phyloP scores from a whole-genome alignment of 2,888 invertebrate species.

The Fabriciana adippe region DNA sequence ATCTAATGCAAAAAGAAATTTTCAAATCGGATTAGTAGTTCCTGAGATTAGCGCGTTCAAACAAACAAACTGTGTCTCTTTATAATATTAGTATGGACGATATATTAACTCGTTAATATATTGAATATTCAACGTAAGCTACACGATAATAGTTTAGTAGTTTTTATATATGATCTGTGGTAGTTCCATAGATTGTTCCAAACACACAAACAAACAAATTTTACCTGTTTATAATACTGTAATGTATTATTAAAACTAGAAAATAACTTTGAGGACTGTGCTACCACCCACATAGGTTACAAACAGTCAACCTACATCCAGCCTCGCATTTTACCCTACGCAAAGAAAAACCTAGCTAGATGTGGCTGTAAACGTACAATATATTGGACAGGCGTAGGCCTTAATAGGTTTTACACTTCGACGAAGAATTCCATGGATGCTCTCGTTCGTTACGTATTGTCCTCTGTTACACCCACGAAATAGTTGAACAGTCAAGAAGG shows the following conservation, averaged over 20 bases:
- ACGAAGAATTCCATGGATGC: constrained; percentile 41
- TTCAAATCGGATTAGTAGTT: too few relatives aligned
- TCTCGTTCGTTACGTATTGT: constrained; percentile 42
- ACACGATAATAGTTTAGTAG: too few relatives aligned
- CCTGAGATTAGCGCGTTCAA: too few relatives aligned
- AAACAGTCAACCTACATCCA: constrained; percentile 46
- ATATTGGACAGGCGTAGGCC: constrained; percentile 41
- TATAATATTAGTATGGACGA: too few relatives aligned
- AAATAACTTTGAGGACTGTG: not conserved
- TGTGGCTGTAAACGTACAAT: constrained; percentile 41
- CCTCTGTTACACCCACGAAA: constrained; percentile 67
- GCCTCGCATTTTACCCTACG: constrained; percentile 53
- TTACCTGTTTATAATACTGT: not conserved
- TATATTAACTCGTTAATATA: too few relatives aligned
- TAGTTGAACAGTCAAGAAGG: constrained; percentile 74
- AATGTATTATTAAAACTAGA: not conserved
- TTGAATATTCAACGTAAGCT: too few relatives aligned
- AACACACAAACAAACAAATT: too few relatives aligned
- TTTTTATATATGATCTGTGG: too few relatives aligned
- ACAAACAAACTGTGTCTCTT: too few relatives aligned
- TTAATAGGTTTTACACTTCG: constrained; percentile 41
- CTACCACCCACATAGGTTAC: constrained; percentile 9
- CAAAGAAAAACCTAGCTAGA: constrained; percentile 46
- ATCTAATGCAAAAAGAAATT: too few relatives aligned
- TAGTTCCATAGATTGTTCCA: too few relatives aligned